These are phyloP conservation scores for Venustoraphidia nigricollis DNA, from an alignment of 2,888 invertebrate genomes.

Conservation along the genomic window DNA sequence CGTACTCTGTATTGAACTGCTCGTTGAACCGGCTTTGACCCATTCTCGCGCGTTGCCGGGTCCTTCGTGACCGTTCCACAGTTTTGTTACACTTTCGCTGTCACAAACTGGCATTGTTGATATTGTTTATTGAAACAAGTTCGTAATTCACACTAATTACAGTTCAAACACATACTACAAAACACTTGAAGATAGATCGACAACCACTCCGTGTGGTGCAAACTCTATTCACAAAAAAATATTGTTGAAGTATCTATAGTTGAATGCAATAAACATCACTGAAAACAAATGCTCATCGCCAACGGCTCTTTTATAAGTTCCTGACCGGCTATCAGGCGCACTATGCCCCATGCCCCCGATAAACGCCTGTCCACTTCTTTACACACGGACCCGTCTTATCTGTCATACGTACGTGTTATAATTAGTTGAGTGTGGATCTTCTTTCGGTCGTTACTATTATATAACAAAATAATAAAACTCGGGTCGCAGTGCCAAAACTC, in stretches of 20 bases:
- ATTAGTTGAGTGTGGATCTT: too few species aligned
- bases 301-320: too few species aligned
- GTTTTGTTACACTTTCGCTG: slow-evolving; percentile 42
- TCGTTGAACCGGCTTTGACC: slow-evolving; percentile 23
- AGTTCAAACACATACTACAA: neutral
- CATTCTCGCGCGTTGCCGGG: slow-evolving; percentile 33
- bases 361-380: too few species aligned
- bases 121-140: neutral
- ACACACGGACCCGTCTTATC: too few species aligned
- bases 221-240: neutral
- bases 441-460: too few species aligned
- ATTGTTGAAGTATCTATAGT: neutral
- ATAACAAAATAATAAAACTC: too few species aligned
- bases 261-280: too few species aligned
- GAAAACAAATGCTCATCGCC: too few species aligned
- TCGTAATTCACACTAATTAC: neutral
- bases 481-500: too few species aligned
- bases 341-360: neutral
- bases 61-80: slow-evolving; percentile 34
- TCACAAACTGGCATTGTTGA: slow-evolving; percentile 48
- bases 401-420: too few species aligned
- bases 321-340: neutral
- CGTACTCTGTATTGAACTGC: neutral
- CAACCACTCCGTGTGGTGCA: neutral
- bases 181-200: neutral